Evolutionary conservation across 2,888 invertebrate genomes (phyloP).

Genomic region (Drosophila sordidula): DNA sequence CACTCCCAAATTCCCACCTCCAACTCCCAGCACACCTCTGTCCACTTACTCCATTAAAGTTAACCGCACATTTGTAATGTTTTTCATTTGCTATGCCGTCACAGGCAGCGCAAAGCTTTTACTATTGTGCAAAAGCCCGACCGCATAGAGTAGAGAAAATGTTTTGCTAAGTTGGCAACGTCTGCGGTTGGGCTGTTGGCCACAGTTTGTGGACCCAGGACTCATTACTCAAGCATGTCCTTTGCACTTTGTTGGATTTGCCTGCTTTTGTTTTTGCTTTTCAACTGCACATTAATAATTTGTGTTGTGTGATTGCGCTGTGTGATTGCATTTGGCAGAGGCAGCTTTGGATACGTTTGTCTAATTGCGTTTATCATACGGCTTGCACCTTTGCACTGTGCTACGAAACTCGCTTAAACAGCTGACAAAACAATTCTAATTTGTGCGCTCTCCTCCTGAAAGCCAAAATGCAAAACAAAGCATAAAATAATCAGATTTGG

Average conservation of each 20-base stretch:
- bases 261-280: slow-evolving; percentile 18
- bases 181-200: slow-evolving; percentile 45
- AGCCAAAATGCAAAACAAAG: slow-evolving; percentile 70
- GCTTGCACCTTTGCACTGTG: slow-evolving; percentile 36
- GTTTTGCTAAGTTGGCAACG: slow-evolving; percentile 37
- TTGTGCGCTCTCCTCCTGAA: slow-evolving; percentile 8
- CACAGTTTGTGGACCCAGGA: slow-evolving; percentile 46
- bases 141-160: slow-evolving; percentile 41
- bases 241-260: slow-evolving; percentile 60
- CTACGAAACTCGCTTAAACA: slow-evolving; percentile 31
- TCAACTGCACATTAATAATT: slow-evolving; percentile 51
- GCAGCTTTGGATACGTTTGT: slow-evolving; percentile 14
- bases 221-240: slow-evolving; percentile 65
- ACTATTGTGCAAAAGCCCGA: slow-evolving; percentile 34
- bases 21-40: neutral
- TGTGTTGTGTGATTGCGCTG: slow-evolving; percentile 31
- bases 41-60: slow-evolving; percentile 37
- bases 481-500: slow-evolving; percentile 75
- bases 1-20: neutral
- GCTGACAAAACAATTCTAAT: slow-evolving; percentile 71
- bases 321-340: slow-evolving; percentile 29
- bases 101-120: slow-evolving; percentile 32
- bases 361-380: slow-evolving; percentile 55
- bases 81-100: slow-evolving; percentile 49
- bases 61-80: slow-evolving; percentile 64